phyloP scores from a whole-genome alignment of 2,888 invertebrate species.

The Harpagoxenus sublaevis region DNA sequence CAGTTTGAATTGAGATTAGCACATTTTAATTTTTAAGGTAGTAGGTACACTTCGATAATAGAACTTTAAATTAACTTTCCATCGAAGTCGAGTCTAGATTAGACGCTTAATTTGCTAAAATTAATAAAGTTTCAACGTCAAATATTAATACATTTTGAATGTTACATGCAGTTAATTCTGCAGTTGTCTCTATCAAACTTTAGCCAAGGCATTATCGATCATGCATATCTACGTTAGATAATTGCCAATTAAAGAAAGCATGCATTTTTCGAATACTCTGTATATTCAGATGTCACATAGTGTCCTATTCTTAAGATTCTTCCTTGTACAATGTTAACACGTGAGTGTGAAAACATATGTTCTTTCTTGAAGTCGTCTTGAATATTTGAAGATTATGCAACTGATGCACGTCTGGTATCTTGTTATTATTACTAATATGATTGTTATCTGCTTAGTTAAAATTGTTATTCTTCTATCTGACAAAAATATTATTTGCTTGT shows the following conservation, averaged over 20 bases:
- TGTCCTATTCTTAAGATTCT: not conserved
- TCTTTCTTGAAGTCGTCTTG: not conserved
- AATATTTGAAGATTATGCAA: slow-evolving; percentile 22
- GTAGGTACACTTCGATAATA: not conserved
- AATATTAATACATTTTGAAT: slow-evolving; percentile 29
- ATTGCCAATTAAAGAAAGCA: slow-evolving; percentile 2
- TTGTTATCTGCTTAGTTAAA: not conserved
- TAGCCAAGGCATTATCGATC: not conserved
- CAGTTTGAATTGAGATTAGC: not conserved
- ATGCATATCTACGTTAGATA: not conserved
- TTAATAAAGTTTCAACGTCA: slow-evolving; percentile 11
- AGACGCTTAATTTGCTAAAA: not conserved
- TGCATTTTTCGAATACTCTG: not conserved
- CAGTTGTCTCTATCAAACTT: not conserved
- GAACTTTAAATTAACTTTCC: slow-evolving; percentile 12
- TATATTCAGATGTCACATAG: not conserved
- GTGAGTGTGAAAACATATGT: not conserved
- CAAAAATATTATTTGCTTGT: not conserved
- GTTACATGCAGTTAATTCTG: not conserved
- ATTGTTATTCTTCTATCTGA: not conserved
- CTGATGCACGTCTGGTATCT: not conserved
- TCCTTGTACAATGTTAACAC: not conserved
- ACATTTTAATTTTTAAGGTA: not conserved
- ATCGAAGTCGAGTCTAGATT: not conserved
- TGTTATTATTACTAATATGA: not conserved